Evolutionary conservation across 2,888 invertebrate genomes (phyloP).

Genomic region (Coecobrya sp.): DNA sequence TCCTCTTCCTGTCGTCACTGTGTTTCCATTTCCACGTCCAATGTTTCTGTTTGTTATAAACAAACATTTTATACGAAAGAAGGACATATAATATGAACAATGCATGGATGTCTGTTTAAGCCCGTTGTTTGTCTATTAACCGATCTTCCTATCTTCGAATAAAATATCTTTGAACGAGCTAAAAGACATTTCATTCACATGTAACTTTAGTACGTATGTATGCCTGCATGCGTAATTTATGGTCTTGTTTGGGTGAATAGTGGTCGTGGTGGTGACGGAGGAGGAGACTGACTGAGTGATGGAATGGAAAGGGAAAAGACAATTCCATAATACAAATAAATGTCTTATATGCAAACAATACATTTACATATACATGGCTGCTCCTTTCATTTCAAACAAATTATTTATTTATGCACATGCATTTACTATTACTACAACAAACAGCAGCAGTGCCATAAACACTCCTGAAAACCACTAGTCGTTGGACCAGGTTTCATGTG

Average conservation of each 20-base stretch:
- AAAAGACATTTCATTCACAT: slow-evolving; percentile 24
- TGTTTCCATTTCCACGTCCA: slow-evolving; percentile 58
- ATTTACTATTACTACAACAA: neutral
- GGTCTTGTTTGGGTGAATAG: slow-evolving; percentile 22
- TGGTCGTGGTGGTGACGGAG: neutral
- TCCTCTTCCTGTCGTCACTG: slow-evolving; percentile 77
- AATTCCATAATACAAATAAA: slow-evolving; percentile 32
- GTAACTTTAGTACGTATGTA: neutral
- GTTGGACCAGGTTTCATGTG: slow-evolving; percentile 15
- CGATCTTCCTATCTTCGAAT: too few relatives aligned
- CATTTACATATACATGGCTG: neutral
- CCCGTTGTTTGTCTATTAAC: slow-evolving; percentile 23
- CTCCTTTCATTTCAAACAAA: slow-evolving; percentile 4
- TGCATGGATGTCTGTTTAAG: neutral
- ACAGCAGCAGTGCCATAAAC: neutral
- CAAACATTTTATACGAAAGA: neutral
- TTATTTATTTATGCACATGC: neutral
- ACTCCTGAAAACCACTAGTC: neutral
- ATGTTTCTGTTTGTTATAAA: neutral
- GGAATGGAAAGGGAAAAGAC: slow-evolving; percentile 60
- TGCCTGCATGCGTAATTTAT: slow-evolving; percentile 49
- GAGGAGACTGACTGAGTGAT: slow-evolving; percentile 28
- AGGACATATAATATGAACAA: neutral
- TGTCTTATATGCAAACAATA: neutral
- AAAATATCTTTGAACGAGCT: neutral